Evolutionary conservation across 2,797 vertebrate genomes (phyloP), one percentile per base, ranked within the genome.

Genomic region (Scleropages formosus): DNA sequence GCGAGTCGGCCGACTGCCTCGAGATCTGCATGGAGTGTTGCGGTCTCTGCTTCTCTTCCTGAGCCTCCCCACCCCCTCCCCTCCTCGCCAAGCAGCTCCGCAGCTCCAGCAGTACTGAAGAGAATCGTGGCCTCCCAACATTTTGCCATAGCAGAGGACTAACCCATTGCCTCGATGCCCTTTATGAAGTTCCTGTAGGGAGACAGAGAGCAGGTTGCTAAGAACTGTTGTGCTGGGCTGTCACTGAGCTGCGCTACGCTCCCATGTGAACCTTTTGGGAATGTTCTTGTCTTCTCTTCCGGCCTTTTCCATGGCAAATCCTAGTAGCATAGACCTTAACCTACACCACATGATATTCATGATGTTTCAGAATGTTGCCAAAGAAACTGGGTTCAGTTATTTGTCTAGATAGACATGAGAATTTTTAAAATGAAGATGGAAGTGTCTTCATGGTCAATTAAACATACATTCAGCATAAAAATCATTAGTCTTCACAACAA

Each of bases 21-120:
- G 97, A 99, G 93, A 98, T 99, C 90, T 99, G 97, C 86, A 98
- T 99, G 97, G 97, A 98, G 91, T 98, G 97, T 90, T 99, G 97
- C 8, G 97, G 96, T 75, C 95, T 99, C 77, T 99, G 97, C 88
- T 99, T 99, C 91, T 98, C 96, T 83, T 98, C 97, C 83, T 99
- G 94, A 97, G 78, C 20, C 46, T 15, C 13, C 44, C 22, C 12
- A 12, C 46, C 15, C 13, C 44, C 22, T 12, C 12, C 67, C 51
- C 11, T 1, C 15, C 64, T 6, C 6, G 2, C 31, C 31, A 2
- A 39, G n/a, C 31, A 68, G 66, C 74, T 61, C 31, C 24, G 47
- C 67, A 65, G 58, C 69, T n/a, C 61, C 60, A 51, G 8, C 61
- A 31, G 56, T 11, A 26, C 15, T 26, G 74, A 68, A 8, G 15